These are phyloP conservation scores for Lagria hirta DNA, from an alignment of 2,888 invertebrate genomes.

Conservation along the genomic window DNA sequence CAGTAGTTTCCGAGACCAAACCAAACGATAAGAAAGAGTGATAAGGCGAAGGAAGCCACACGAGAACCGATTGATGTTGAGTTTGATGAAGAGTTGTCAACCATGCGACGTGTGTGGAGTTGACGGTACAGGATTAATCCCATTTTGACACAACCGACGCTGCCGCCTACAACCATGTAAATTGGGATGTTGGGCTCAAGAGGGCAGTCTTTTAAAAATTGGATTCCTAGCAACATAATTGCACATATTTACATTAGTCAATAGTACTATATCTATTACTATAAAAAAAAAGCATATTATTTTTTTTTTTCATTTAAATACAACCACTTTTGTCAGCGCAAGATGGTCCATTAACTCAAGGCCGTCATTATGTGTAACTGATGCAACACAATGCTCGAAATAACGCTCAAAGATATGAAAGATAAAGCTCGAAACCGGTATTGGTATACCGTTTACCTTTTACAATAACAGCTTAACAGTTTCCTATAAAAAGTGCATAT, in stretches of 20 bases:
- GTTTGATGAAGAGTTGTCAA: slow-evolving; percentile 50
- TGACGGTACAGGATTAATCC: slow-evolving; percentile 68
- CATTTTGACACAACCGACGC: slow-evolving; percentile 71
- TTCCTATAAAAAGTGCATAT: too few species aligned
- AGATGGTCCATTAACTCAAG: too few species aligned
- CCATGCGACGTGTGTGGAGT: slow-evolving; percentile 60
- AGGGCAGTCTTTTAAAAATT: slow-evolving; percentile 78
- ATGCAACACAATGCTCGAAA: too few species aligned
- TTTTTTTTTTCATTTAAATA: too few species aligned
- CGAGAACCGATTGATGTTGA: slow-evolving; percentile 61
- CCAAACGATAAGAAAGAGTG: slow-evolving; percentile 72
- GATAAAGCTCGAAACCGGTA: too few species aligned
- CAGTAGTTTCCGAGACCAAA: slow-evolving; percentile 79
- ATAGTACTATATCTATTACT: too few species aligned
- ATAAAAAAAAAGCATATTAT: background rate
- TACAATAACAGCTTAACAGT: too few species aligned
- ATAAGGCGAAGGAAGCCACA: slow-evolving; percentile 67
- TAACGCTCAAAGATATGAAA: too few species aligned
- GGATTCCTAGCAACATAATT: slow-evolving; percentile 70
- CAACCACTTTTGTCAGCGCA: too few species aligned
- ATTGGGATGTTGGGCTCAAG: slow-evolving; percentile 75
- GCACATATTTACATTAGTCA: too few species aligned
- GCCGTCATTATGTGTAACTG: too few species aligned
- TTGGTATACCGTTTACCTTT: too few species aligned
- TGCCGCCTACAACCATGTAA: slow-evolving; percentile 83